Conservation (phyloP, 1,140 invertebrate genomes). For the Drosophila nigrodunni region DNA sequence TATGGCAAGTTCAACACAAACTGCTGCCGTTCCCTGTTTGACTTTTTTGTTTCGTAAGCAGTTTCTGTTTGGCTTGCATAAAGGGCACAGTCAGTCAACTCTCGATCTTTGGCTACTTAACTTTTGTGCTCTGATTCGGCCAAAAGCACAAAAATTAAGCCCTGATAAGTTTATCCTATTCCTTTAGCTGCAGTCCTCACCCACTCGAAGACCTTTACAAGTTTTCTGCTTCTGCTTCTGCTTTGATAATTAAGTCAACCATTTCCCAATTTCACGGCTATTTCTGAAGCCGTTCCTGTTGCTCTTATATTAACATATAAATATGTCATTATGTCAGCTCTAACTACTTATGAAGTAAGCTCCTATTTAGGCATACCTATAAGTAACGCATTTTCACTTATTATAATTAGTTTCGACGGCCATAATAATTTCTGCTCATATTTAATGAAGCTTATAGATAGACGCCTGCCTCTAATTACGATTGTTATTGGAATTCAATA, state of each 20-base stretch:
- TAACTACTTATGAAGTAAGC: conserved; percentile 15
- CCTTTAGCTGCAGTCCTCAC: conserved; percentile 20
- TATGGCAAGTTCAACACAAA: conserved; percentile 61
- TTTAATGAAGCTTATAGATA: conserved; percentile 68
- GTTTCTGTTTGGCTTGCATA: conserved; percentile 66
- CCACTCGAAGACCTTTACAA: conserved; percentile 1
- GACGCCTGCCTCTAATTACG: conserved; percentile 22
- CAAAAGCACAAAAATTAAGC: conserved; percentile 59
- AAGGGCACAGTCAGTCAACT: conserved; percentile 32
- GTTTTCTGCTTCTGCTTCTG: background rate
- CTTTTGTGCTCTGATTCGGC: conserved; percentile 65
- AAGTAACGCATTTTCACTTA: conserved; percentile 18
- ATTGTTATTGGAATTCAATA: conserved; percentile 7
- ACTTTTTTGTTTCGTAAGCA: conserved; percentile 81
- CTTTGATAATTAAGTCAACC: conserved; percentile 51
- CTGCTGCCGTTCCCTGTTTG: conserved; percentile 63
- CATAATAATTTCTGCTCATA: conserved; percentile 49
- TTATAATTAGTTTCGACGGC: conserved; percentile 68
- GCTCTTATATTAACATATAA: conserved; percentile 73
- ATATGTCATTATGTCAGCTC: conserved; percentile 73
- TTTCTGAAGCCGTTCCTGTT: conserved; percentile 9
- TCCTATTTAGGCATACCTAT: conserved; percentile 15
- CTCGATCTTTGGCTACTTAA: conserved; percentile 60
- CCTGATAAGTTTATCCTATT: conserved; percentile 63
- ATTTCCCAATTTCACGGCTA: conserved; percentile 45